phyloP scores from a whole-genome alignment of 1,140 invertebrate species.

The Planococcus citri region DNA sequence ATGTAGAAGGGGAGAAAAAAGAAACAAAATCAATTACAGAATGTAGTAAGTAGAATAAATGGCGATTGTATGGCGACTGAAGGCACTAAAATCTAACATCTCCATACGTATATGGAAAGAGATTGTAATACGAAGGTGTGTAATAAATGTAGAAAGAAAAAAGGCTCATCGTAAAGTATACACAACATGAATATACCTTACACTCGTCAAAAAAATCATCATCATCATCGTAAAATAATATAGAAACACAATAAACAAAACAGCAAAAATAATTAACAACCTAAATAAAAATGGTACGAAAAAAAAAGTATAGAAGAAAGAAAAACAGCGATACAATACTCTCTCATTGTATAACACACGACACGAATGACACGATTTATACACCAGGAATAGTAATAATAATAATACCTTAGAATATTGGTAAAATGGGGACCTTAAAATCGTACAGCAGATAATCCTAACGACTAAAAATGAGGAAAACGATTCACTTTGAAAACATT shows the following conservation, averaged over 20 bases:
- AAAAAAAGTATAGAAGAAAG: too few species aligned
- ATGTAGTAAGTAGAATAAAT: constrained; percentile 2
- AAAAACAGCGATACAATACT: constrained; percentile 2
- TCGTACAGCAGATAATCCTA: too few species aligned
- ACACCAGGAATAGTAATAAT: too few species aligned
- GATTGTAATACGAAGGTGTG: constrained; percentile 1
- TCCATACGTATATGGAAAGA: not conserved
- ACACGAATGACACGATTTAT: too few species aligned
- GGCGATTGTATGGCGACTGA: not conserved
- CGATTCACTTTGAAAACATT: too few species aligned
- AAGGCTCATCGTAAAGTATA: too few species aligned
- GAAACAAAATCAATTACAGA: not conserved
- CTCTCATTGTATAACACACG: not conserved
- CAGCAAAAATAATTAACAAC: not conserved
- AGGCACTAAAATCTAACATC: not conserved
- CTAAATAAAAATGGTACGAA: not conserved
- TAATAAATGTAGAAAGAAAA: too few species aligned
- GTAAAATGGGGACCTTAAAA: not conserved
- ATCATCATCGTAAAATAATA: too few species aligned
- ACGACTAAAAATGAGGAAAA: too few species aligned
- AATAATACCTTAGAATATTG: not conserved
- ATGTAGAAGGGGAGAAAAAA: too few species aligned
- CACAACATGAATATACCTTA: too few species aligned
- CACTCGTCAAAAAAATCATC: too few species aligned
- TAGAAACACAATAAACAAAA: not conserved